These are phyloP conservation scores for Rhagophthalmus giganteus DNA, from an alignment of 2,888 invertebrate genomes.

Conservation along the genomic window DNA sequence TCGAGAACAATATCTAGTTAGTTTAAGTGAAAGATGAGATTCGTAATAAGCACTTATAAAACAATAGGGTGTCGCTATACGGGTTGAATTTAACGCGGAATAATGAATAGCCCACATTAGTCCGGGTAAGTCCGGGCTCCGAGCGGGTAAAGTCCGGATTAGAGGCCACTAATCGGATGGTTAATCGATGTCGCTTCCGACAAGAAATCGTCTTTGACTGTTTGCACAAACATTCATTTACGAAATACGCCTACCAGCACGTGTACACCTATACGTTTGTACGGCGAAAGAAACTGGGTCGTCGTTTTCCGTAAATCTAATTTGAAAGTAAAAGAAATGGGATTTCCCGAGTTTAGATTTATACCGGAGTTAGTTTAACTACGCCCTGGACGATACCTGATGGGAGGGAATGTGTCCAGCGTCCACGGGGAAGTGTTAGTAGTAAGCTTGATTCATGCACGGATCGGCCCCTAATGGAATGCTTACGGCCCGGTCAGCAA, in stretches of 20 bases:
- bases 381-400: slow-evolving; percentile 51
- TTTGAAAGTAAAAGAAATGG: slow-evolving; percentile 12
- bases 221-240: too few species aligned
- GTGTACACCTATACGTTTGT: too few species aligned
- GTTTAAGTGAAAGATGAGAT: slow-evolving; percentile 29
- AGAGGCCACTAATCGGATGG: slow-evolving; percentile 46
- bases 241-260: too few species aligned
- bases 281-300: too few species aligned
- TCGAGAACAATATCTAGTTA: slow-evolving; percentile 24
- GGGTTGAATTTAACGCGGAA: slow-evolving; percentile 36
- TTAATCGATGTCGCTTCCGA: slow-evolving; percentile 44
- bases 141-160: slow-evolving; percentile 42
- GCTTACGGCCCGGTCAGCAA: slow-evolving; percentile 51
- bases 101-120: slow-evolving; percentile 45
- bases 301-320: slow-evolving; percentile 1
- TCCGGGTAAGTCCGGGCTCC: slow-evolving; percentile 43
- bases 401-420: slow-evolving; percentile 42
- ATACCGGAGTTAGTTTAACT: slow-evolving; percentile 50
- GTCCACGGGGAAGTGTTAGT: slow-evolving; percentile 43
- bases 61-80: slow-evolving; percentile 36
- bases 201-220: slow-evolving; percentile 12
- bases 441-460: slow-evolving; percentile 52
- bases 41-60: slow-evolving; percentile 35
- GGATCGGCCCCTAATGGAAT: slow-evolving; percentile 52
- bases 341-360: slow-evolving; percentile 43